phyloP scores from a whole-genome alignment of 37 sponge, comb jelly and placozoan genomes.

The Eunapius fragilis region DNA sequence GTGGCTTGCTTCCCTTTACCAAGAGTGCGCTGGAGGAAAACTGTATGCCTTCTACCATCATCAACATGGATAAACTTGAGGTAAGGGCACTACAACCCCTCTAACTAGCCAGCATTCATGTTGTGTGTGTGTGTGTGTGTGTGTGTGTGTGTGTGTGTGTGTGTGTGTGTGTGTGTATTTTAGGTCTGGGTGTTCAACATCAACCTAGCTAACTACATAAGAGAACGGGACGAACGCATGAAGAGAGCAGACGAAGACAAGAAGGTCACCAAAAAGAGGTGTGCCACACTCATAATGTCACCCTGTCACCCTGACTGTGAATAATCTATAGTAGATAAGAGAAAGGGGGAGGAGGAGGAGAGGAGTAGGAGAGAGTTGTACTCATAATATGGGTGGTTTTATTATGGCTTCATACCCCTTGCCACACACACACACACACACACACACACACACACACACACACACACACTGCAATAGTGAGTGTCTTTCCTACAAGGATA shows the following conservation, averaged over 20 bases:
- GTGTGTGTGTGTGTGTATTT: not conserved
- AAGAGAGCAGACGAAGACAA: slow-evolving; percentile 13
- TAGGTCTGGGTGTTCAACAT: slow-evolving; percentile 30
- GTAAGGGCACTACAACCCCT: slow-evolving; percentile 6
- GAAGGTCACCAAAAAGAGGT: slow-evolving; percentile 13
- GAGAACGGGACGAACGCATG: not conserved
- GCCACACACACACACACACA: too few species aligned
- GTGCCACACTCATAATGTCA: not conserved
- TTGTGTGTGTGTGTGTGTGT: not conserved
- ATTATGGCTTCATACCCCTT: too few species aligned
- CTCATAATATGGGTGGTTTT: too few species aligned
- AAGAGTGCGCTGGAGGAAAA: slow-evolving; percentile 14
- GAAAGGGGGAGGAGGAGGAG: too few species aligned
- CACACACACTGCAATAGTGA: not conserved
- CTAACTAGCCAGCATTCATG: not conserved
- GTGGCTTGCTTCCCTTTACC: slow-evolving; percentile 28
- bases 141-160: not conserved
- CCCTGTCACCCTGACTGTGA: too few species aligned
- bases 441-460: not conserved
- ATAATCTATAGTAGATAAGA: too few species aligned
- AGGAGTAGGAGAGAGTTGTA: too few species aligned
- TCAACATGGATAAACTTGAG: slow-evolving; percentile 16
- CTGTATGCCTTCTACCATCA: slow-evolving; percentile 35
- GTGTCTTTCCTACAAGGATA: not conserved
- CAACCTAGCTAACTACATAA: slow-evolving; percentile 34